Evolutionary conservation across 1,140 invertebrate species (phyloP), one percentile per base, ranked within the genome.

Genomic region (Propsilocerus akamusi): DNA sequence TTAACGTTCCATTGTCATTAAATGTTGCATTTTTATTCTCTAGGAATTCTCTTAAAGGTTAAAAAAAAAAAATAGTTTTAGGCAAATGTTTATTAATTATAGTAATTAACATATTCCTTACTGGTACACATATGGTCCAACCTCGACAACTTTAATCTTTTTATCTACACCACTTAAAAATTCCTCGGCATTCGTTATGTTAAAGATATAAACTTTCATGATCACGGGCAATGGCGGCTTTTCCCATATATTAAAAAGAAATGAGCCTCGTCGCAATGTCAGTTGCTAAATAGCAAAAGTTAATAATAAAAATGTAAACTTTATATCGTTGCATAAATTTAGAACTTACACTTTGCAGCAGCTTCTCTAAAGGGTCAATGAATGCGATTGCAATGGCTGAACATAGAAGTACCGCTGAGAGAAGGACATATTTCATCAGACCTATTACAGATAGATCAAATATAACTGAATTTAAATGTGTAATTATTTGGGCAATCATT

Each of bases 71-170:
- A n/a, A n/a, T n/a, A n/a, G n/a, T n/a, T n/a, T n/a, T n/a, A n/a
- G n/a, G n/a, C n/a, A n/a, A n/a, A n/a, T n/a, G n/a, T n/a, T n/a
- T n/a, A n/a, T n/a, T n/a, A n/a, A n/a, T n/a, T n/a, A n/a, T n/a
- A n/a, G n/a, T n/a, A n/a, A n/a, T n/a, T n/a, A 28, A 12, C 53
- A 4, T 46, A 23, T 54, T 51, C 65, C 72, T 74, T 67, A 88
- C 85, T 79, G 77, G 66, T 90, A 94, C 12, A 81, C 79, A 61
- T 90, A 94, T 0, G 90, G 90, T 0, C 90, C 90, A 20, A 84
- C 63, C 73, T 94, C 81, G 53, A 76, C 52, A 2, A 95, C 51
- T 50, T 70, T 75, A 2, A 92, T 63, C 56, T 82, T 84, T 41
- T 67, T 57, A 47, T 81, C 81, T 17, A 75, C 68, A 14, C 80